Conservation (phyloP, 2,113 vertebrate genomes). For the Melanotaenia duboulayi region DNA sequence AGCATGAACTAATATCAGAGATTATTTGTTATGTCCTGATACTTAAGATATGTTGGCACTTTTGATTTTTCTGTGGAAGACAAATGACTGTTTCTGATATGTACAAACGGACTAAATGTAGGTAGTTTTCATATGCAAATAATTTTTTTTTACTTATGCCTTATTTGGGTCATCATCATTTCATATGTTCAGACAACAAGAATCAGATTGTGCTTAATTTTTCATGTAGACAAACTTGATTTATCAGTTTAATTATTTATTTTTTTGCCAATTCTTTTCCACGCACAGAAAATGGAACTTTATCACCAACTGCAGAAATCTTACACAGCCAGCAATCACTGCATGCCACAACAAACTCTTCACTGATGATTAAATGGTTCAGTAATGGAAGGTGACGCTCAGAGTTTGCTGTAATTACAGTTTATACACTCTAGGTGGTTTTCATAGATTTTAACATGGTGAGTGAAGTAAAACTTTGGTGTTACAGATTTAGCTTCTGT, state of each 20-base stretch:
- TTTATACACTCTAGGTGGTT: not conserved
- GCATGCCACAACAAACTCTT: not conserved
- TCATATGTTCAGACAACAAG: slow-evolving; percentile 2
- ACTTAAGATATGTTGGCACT: slow-evolving; percentile 29
- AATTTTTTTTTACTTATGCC: slow-evolving; percentile 30
- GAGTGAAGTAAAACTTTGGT: slow-evolving; percentile 35
- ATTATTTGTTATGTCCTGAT: slow-evolving; percentile 24
- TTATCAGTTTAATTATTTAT: not conserved
- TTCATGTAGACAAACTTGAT: not conserved
- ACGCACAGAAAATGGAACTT: not conserved
- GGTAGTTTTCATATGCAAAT: slow-evolving; percentile 39
- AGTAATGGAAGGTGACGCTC: slow-evolving; percentile 15
- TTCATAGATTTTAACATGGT: slow-evolving; percentile 18
- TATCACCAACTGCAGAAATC: not conserved
- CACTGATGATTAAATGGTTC: not conserved
- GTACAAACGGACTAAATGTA: slow-evolving; percentile 15
- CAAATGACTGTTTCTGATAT: slow-evolving; percentile 21
- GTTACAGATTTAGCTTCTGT: slow-evolving; percentile 4
- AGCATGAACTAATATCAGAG: slow-evolving; percentile 6
- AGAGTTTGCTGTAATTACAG: slow-evolving; percentile 35
- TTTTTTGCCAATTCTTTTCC: not conserved
- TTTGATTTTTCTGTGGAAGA: slow-evolving; percentile 31
- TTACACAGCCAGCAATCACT: slow-evolving; percentile 4
- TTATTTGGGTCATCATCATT: slow-evolving; percentile 1
- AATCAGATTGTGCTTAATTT: slow-evolving; percentile 17